Evolutionary conservation across 2,888 invertebrate species (phyloP), one percentile per base, ranked within the genome.

Genomic region (Dynastes grantii): DNA sequence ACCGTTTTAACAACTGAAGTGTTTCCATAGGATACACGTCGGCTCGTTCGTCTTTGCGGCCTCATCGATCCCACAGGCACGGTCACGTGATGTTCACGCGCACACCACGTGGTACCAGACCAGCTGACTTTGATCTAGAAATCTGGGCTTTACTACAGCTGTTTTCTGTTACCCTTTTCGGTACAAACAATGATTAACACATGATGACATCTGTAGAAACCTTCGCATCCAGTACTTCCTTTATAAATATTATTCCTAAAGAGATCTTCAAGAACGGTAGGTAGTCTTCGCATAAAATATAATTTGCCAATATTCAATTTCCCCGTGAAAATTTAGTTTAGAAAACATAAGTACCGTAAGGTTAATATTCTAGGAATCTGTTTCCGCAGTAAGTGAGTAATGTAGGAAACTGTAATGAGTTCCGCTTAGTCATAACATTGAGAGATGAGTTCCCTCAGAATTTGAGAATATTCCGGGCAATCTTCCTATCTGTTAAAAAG

Each of bases 1-100:
- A 79, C 80, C 76, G 81, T 80, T 81, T 79, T 78, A 82, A 84
- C 83, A 83, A 84, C 83, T 83, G 81, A 78, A 73, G 78, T 79
- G 78, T 79, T 80, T 79, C 79, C 79, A 78, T 79, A 78, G 78
- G 79, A 73, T 68, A 67, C 58, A 77, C 29, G 75, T 40, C 73
- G 16, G 55, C 16, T 13, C 63, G 77, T 27, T 77, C 63, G 63
- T 65, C 78, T 64, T 49, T 71, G 64, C 82, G 82, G 81, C 80
- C 81, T 81, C 85, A 86, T 86, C 85, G 86, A 86, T 86, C 86
- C 85, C 84, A 83, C 83, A 80, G 85, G 84, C 84, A 82, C 78
- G 81, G 83, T 87, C 86, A 87, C 86, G 85, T 87, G 86, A 86
- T 82, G 85, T 82, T 84, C 86, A 86, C 86, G 86, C 86, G 86